These are phyloP conservation scores for Diaphora mendica DNA, from an alignment of 2,888 invertebrate genomes.

Conservation along the genomic window DNA sequence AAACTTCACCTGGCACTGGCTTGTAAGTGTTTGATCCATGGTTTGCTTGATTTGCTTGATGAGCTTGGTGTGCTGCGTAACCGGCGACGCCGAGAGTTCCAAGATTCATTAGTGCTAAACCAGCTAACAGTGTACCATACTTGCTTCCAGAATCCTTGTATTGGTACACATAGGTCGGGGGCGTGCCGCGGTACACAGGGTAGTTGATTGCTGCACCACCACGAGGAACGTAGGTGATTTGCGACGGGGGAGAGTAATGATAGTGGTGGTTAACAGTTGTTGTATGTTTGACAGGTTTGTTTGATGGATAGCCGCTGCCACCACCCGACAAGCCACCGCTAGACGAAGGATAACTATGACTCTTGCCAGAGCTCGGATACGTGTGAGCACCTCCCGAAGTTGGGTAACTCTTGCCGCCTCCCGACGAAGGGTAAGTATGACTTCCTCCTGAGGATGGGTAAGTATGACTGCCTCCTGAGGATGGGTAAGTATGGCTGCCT, in stretches of 20 bases:
- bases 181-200: constrained; percentile 74
- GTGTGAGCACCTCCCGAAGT: constrained; percentile 43
- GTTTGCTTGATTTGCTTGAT: constrained; percentile 36
- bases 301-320: constrained; percentile 49
- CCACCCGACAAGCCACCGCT: constrained; percentile 34
- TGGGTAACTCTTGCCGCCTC: constrained; percentile 40
- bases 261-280: constrained; percentile 73
- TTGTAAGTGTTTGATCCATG: constrained; percentile 58
- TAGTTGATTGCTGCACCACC: constrained; percentile 67
- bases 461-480: constrained; percentile 33
- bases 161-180: constrained; percentile 77
- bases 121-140: constrained; percentile 76
- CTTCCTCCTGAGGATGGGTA: constrained; percentile 29
- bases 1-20: constrained; percentile 72
- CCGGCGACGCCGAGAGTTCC: constrained; percentile 71
- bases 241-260: constrained; percentile 75
- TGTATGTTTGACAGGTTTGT: constrained; percentile 46
- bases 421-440: constrained; percentile 41
- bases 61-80: constrained; percentile 54
- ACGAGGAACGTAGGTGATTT: constrained; percentile 67
- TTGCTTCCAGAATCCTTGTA: constrained; percentile 79
- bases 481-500: neutral
- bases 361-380: constrained; percentile 35
- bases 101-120: constrained; percentile 76
- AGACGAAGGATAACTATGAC: constrained; percentile 54